These are phyloP conservation scores for Drosophila athabasca DNA, from an alignment of 1,140 invertebrate species.

Conservation along the genomic window DNA sequence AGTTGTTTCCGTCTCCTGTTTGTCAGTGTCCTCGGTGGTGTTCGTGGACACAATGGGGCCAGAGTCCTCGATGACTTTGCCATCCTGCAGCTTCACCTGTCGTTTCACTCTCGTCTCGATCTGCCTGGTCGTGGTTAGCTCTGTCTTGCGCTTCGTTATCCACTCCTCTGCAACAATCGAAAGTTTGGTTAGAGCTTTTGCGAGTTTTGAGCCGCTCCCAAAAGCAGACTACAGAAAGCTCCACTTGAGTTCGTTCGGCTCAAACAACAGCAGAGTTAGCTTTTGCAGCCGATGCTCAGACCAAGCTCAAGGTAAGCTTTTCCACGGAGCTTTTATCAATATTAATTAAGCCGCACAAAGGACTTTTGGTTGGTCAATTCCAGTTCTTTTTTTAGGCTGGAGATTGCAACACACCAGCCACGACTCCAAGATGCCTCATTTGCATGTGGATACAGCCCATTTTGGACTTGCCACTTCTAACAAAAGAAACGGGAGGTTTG, in stretches of 20 bases:
- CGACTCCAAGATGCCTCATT: conserved; percentile 42
- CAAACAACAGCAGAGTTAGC: background rate
- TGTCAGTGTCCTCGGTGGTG: conserved; percentile 93
- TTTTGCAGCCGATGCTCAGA: conserved; percentile 18
- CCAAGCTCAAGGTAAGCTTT: conserved; percentile 36
- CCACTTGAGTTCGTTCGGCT: conserved; percentile 2
- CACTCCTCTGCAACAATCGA: conserved; percentile 90
- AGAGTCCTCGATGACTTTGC: conserved; percentile 93
- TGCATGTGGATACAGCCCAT: conserved; percentile 58
- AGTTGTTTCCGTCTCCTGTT: conserved; percentile 92
- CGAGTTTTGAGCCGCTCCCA: conserved; percentile 21
- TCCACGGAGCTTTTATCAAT: conserved; percentile 14
- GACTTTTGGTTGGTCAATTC: conserved; percentile 26
- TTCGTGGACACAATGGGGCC: conserved; percentile 95
- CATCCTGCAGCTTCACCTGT: conserved; percentile 94
- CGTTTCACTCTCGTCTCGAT: conserved; percentile 94
- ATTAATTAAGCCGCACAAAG: conserved; percentile 21
- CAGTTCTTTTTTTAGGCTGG: conserved; percentile 24
- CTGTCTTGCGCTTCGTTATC: conserved; percentile 93
- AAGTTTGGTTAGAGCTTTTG: conserved; percentile 20
- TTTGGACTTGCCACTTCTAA: conserved; percentile 52
- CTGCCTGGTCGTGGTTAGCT: conserved; percentile 93
- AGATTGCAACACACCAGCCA: conserved; percentile 15
- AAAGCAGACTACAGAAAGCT: conserved; percentile 32
- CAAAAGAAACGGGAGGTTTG: conserved; percentile 32